Evolutionary conservation across 2,113 vertebrate genomes (phyloP).

Genomic region (Benitochromis conjunctus): DNA sequence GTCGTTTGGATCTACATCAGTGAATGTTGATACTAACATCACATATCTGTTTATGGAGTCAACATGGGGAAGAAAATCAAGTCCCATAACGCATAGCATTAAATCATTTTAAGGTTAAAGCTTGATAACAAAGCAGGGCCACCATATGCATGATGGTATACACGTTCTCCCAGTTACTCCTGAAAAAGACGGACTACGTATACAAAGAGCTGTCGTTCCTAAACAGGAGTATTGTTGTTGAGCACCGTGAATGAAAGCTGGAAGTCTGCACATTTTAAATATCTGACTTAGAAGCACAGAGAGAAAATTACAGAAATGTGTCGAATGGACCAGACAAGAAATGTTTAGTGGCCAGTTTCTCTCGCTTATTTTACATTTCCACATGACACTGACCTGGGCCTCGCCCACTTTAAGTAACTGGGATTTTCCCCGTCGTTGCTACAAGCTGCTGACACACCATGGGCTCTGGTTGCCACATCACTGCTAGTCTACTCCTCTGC

Average conservation of each 20-base stretch:
- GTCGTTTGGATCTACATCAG: background rate
- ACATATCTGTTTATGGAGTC: background rate
- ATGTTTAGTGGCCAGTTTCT: fast-evolving
- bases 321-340: background rate
- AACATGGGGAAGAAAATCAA: background rate
- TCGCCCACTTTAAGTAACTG: background rate
- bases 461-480: background rate
- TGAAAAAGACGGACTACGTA: background rate
- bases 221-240: background rate
- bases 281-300: background rate
- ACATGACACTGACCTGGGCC: background rate
- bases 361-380: background rate
- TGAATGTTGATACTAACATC: background rate
- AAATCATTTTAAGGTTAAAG: background rate
- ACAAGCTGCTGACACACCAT: background rate
- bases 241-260: background rate
- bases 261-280: background rate
- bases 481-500: background rate
- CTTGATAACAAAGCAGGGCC: too few species aligned
- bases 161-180: background rate
- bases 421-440: background rate
- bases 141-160: background rate
- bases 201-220: fast-evolving
- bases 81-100: background rate
- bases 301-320: background rate